Percentiles rank a stretch among this genome's conserved stretches.
These are phyloP conservation scores for Neosalanx taihuensis DNA, from an alignment of 2,797 vertebrate genomes.

Conservation along the genomic window DNA sequence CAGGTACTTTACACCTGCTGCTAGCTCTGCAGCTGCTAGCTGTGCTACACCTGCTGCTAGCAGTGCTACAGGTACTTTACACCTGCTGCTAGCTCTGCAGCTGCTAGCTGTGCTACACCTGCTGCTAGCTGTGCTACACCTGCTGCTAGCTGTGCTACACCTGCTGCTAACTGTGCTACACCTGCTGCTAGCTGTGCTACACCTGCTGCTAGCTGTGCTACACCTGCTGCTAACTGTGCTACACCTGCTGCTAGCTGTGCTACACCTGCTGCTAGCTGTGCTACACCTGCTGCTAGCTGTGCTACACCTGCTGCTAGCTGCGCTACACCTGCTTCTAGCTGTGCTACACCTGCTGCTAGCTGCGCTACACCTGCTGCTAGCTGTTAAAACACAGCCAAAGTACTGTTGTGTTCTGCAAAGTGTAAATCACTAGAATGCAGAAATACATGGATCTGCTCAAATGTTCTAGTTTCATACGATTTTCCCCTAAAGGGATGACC, in stretches of 20 bases:
- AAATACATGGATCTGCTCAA: background rate
- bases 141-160: too few relatives aligned
- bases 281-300: conserved; percentile 90
- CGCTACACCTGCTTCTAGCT: conserved; percentile 61
- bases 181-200: too few relatives aligned
- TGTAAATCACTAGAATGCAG: conserved; percentile 26
- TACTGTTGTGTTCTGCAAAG: background rate
- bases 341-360: too few relatives aligned
- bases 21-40: too few relatives aligned
- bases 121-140: too few relatives aligned
- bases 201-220: conserved; percentile 98
- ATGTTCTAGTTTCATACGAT: too few relatives aligned
- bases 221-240: conserved; percentile 95
- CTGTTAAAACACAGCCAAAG: background rate
- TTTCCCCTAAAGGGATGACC: background rate
- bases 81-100: too few relatives aligned
- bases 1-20: too few relatives aligned
- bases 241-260: conserved; percentile 88
- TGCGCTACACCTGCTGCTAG: background rate
- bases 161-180: too few relatives aligned
- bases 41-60: too few relatives aligned
- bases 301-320: conserved; percentile 69
- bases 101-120: too few relatives aligned
- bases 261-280: conserved; percentile 89
- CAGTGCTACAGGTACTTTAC: too few relatives aligned